These are phyloP conservation scores for Phoeniculus purpureus DNA, from an alignment of 2,797 vertebrate species.

Conservation along the genomic window DNA sequence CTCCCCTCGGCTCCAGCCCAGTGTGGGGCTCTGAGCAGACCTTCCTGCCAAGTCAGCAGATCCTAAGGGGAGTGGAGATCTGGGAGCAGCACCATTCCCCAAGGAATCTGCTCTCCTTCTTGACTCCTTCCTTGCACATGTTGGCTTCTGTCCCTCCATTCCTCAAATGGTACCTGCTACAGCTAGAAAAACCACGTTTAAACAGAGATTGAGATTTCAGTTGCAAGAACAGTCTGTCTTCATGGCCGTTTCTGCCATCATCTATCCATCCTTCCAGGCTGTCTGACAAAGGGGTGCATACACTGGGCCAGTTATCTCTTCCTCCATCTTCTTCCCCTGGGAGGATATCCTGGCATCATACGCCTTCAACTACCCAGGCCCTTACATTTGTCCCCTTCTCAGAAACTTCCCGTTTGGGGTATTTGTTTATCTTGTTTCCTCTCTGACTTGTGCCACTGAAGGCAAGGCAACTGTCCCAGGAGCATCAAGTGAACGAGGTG, in stretches of 20 bases:
- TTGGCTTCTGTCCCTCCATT: neutral
- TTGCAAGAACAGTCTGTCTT: neutral
- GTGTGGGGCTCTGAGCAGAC: neutral
- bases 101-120: neutral
- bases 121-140: fast-evolving
- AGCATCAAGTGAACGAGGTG: neutral
- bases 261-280: neutral
- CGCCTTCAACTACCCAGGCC: neutral
- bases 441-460: neutral
- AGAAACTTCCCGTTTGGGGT: conserved; percentile 29
- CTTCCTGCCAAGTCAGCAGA: fast-evolving
- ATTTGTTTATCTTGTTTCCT: conserved; percentile 47
- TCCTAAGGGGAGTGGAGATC: fast-evolving
- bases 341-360: conserved; percentile 16
- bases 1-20: fast-evolving
- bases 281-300: neutral
- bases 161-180: neutral
- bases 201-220: neutral
- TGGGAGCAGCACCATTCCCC: neutral
- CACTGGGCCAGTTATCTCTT: neutral
- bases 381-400: conserved; percentile 14
- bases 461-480: neutral
- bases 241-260: neutral
- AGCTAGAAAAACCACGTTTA: neutral
- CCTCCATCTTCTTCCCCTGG: neutral